Evolutionary conservation across 2,113 vertebrate genomes (phyloP), one percentile per base, ranked within the genome.

Genomic region (Sebastes schlegelii): DNA sequence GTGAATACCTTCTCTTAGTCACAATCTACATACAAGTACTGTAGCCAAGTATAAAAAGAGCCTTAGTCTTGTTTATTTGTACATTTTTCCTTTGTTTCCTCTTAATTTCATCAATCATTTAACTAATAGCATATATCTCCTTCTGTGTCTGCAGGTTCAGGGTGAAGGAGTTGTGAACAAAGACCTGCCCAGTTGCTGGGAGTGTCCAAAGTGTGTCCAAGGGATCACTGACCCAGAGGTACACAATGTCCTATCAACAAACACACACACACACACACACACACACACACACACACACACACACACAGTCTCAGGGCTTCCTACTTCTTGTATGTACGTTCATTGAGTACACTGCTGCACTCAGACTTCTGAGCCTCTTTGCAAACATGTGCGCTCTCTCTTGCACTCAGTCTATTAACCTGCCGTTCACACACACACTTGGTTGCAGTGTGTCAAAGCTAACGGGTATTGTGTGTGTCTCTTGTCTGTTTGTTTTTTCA

Each of bases 161-260:
- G 97, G 97, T 60, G 97, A 98, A 81, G 98, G 98, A 5, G 90
- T 98, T 79, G 95, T 99, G 64, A 99, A 98, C 0, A 97, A 98
- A 65, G 98, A 99, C 89, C 95, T 99, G 80, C 98, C 98, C 5
- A 99, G 99, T 91, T 99, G 98, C 92, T 99, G 98, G 98, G 97
- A 99, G 83, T 99, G 98, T 91, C 98, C 98, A 1, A 99, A 98
- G 77, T 99, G 98, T 94, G 96, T 98, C 84, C 94, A 97, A 79
- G 97, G 96, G 43, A 90, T 95, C 61, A 97, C 97, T 0, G 96
- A 96, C 4, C 34, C 93, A 1, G 98, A 99, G 92, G 95, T 96
- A 93, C 4, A 58, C n/a, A 34, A 12, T 19, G 4, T 63, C 8
- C 57, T 23, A 4, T 46, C 17, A 4, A 1, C 8, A 43, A 46